Evolutionary conservation across 2,888 invertebrate genomes (phyloP), one percentile per base, ranked within the genome.

Genomic region (Agrochola lota): DNA sequence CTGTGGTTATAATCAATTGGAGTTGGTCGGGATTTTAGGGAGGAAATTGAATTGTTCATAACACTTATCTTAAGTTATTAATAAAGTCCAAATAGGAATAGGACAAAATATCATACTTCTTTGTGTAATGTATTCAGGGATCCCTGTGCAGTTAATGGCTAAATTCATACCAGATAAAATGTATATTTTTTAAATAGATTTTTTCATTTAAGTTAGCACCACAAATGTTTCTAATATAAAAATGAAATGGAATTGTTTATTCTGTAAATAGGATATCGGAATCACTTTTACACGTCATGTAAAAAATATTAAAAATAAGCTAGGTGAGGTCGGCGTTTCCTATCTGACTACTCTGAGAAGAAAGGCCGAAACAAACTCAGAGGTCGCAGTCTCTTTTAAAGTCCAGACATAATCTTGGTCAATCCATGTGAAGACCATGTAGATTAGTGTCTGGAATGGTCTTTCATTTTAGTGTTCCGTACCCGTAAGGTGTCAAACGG

Each of bases 1-100:
- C n/a, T n/a, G n/a, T n/a, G n/a, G n/a, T n/a, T n/a, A n/a, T n/a
- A 35, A 81, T 70, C 59, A 67, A 49, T 71, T 84, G 30, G 20
- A 55, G 20, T 68, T 30, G 17, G 17, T 68, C 0, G 63, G 26
- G 17, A 23, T 66, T 49, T 46, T 1, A 12, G 66, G 7, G 26
- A 49, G 1, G 17, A 55, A 23, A 15, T 60, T 62, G 26, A 68
- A 68, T 64, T 17, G 62, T 35, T 60, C 30, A 8, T 17, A 30
- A 6, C 26, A 60, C 20, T 35, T 35, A 17, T 30, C 15, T 30
- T 30, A 46, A 26, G 26, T 26, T 11, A 49, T 67, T 26, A 57
- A 15, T 12, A 15, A 26, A 26, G 15, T 7, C 26, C 15, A 59
- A 59, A 59, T 59, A 59, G 12, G n/a, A n/a, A n/a, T 12, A 6